Percentiles rank a stretch among this genome's conserved stretches.
phyloP scores from a whole-genome alignment of 2,888 invertebrate species.

The Glaucopsyche alexis region DNA sequence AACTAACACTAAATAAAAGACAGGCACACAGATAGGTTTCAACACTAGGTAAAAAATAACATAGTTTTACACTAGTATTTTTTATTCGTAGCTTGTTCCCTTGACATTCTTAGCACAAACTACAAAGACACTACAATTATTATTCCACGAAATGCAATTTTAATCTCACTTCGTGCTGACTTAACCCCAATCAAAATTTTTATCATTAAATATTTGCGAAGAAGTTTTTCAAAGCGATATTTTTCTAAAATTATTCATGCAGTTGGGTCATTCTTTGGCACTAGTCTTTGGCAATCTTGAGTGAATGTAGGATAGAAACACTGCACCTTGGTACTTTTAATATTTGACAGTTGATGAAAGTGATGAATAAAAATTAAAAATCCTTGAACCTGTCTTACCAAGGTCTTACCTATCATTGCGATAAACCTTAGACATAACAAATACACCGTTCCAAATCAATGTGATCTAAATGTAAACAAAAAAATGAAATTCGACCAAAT shows the following conservation, averaged over 20 bases:
- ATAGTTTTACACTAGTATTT: too few species aligned
- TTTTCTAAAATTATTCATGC: conserved; percentile 14
- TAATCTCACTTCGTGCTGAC: not conserved
- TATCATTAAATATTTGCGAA: not conserved
- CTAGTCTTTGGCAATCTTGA: conserved; percentile 36
- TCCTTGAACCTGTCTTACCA: too few species aligned
- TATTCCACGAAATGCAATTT: conserved; percentile 14
- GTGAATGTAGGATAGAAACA: conserved; percentile 33
- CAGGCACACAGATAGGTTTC: not conserved
- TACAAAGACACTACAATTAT: conserved; percentile 12
- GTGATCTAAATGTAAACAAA: too few species aligned
- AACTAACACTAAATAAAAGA: not conserved
- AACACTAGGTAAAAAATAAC: not conserved
- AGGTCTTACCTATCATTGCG: too few species aligned
- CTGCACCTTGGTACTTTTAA: not conserved
- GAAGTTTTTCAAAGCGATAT: not conserved
- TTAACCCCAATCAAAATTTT: not conserved
- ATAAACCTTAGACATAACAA: too few species aligned
- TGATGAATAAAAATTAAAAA: too few species aligned
- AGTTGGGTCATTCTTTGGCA: conserved; percentile 6
- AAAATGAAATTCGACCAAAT: too few species aligned
- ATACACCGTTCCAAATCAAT: too few species aligned
- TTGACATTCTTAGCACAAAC: not conserved
- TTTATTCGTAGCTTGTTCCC: too few species aligned
- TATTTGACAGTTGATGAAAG: too few species aligned